Evolutionary conservation across 2,888 invertebrate genomes (phyloP), one percentile per base, ranked within the genome.

Genomic region (Tinea trinotella): DNA sequence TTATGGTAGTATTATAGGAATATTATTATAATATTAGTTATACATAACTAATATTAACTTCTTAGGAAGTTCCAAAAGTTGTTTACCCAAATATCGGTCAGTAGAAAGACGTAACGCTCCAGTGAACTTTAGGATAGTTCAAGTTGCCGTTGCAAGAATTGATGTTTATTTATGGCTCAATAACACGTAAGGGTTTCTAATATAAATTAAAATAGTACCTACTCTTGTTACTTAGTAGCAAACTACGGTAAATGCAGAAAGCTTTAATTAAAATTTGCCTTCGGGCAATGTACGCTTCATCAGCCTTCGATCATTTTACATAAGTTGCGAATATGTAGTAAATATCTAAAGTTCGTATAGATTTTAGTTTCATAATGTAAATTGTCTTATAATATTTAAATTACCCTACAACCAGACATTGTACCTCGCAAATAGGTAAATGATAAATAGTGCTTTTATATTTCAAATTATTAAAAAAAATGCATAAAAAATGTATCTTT

Each of bases 181-280:
- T 30, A 30, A 30, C 7, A 30, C n/a, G 30, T 30, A 7, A 30
- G 30, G 1, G 30, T 30, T 10, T 30, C 30, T 30, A 30, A 30
- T 2, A n/a, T n/a, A n/a, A n/a, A n/a, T 30, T 30, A 30, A 30
- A 30, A 30, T 30, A 7, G 2, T 30, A 30, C 7, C 7, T 22
- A 22, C 4, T 22, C 3, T 22, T 22, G 40, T 13, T 40, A 7
- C 3, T 40, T 40, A 13, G 15, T 3, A 40, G 7, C 15, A 40
- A 40, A n/a, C 40, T 40, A 2, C 40, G 40, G 12, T 40, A 2
- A 3, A 15, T 12, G 12, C 15, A 40, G 40, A 40, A 40, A 15
- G 13, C 40, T 40, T 40, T 40, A 40, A 40, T 40, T 40, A 40
- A 40, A 40, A 40, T 40, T 40, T 40, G 40, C 40, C 40, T 13